Percentiles rank a stretch among this genome's conserved stretches.
phyloP scores from a whole-genome alignment of 2,888 invertebrate genomes.

The Gisinianus flammeolus region DNA sequence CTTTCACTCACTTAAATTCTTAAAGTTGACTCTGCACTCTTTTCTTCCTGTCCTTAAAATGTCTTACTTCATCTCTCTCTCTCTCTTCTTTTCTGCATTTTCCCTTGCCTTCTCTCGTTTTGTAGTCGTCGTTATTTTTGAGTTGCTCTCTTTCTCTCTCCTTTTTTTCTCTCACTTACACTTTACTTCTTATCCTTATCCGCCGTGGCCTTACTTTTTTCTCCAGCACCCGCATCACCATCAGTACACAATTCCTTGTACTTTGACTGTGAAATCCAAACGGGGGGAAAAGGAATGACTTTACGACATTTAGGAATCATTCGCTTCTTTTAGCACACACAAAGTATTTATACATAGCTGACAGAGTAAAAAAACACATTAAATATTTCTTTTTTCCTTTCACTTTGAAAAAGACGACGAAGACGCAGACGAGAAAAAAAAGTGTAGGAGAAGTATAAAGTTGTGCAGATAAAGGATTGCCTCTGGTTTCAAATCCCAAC shows the following conservation, averaged over 20 bases:
- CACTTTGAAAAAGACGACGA: no score
- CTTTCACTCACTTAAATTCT: slow-evolving; percentile 29
- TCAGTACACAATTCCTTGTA: background rate
- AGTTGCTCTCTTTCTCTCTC: background rate
- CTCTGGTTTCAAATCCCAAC: no score
- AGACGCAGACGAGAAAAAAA: no score
- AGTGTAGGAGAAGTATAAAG: no score
- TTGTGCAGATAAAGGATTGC: no score
- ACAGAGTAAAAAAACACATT: background rate
- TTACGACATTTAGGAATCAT: slow-evolving; percentile 33
- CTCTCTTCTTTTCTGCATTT: background rate
- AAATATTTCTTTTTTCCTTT: background rate
- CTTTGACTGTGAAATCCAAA: background rate
- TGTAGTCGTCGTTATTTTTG: background rate
- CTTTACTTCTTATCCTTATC: background rate
- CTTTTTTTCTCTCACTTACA: background rate
- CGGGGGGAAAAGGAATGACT: background rate
- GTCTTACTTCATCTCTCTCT: background rate
- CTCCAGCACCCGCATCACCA: no score
- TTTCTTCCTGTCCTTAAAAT: slow-evolving; percentile 7
- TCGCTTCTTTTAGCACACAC: slow-evolving; percentile 29
- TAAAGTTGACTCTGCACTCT: slow-evolving; percentile 19
- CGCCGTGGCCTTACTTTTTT: no score
- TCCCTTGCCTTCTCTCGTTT: background rate
- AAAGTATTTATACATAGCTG: background rate